phyloP scores from a whole-genome alignment of 2,113 vertebrate genomes.

The Catharus bicknelli region DNA sequence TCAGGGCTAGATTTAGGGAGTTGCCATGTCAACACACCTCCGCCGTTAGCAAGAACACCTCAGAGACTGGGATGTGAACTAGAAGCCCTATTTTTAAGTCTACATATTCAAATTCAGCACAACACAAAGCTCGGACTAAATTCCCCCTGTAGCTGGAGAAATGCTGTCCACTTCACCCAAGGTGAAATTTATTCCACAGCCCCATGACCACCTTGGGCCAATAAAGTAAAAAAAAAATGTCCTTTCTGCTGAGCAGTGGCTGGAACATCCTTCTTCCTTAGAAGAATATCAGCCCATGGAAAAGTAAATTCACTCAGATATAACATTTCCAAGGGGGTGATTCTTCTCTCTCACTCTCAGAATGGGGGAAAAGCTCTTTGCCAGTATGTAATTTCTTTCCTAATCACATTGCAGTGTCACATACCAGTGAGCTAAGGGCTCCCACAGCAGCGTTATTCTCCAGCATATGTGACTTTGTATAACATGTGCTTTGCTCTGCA shows the following conservation, averaged over 20 bases:
- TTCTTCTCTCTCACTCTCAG: constrained; percentile 51
- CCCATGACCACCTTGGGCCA: neutral
- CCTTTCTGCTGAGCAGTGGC: neutral
- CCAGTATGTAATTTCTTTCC: constrained; percentile 64
- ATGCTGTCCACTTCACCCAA: neutral
- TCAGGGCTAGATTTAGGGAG: constrained; percentile 57
- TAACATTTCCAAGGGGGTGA: constrained; percentile 50
- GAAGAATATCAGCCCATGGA: constrained; percentile 35
- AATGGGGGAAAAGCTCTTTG: constrained; percentile 54
- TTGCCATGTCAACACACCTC: constrained; percentile 67
- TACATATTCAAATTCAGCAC: constrained; percentile 34
- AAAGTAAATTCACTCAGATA: constrained; percentile 57
- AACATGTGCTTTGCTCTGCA: constrained; percentile 54
- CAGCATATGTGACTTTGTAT: constrained; percentile 64
- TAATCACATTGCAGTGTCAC: constrained; percentile 71
- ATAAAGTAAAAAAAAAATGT: neutral
- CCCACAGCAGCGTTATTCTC: constrained; percentile 55
- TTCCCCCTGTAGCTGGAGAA: neutral
- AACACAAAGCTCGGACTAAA: neutral
- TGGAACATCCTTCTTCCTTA: constrained; percentile 48
- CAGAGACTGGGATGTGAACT: constrained; percentile 58
- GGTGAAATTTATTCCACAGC: neutral
- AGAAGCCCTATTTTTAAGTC: constrained; percentile 64
- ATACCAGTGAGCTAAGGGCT: constrained; percentile 69
- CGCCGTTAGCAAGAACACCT: constrained; percentile 57